phyloP scores from a whole-genome alignment of 2,797 vertebrate species.

The Spondyliosoma cantharus region DNA sequence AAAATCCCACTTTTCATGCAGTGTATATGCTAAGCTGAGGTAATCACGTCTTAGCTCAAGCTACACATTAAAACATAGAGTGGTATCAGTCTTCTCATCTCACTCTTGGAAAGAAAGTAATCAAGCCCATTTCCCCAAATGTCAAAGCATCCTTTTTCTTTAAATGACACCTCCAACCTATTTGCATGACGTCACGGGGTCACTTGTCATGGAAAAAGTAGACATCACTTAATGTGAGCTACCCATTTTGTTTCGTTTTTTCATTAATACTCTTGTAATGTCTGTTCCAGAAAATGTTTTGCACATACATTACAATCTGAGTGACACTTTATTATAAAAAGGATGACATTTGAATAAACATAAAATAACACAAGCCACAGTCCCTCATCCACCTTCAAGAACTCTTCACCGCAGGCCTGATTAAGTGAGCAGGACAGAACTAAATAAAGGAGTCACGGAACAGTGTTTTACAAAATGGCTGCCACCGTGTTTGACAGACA shows the following conservation, averaged over 20 bases:
- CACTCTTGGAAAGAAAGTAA: too few species aligned
- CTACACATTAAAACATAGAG: too few species aligned
- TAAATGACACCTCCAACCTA: background rate
- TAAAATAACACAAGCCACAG: background rate
- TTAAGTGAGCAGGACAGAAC: slow-evolving; percentile 23
- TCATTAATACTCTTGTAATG: background rate
- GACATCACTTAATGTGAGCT: background rate
- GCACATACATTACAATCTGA: background rate
- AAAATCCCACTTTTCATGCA: too few species aligned
- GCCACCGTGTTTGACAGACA: slow-evolving; percentile 29
- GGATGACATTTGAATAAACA: background rate
- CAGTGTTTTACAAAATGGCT: slow-evolving; percentile 38
- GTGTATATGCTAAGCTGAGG: too few species aligned
- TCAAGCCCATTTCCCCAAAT: too few species aligned
- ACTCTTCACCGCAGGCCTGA: background rate
- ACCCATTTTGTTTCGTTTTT: background rate
- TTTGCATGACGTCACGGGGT: background rate
- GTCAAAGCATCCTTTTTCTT: too few species aligned
- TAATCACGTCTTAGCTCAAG: too few species aligned
- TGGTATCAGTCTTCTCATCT: too few species aligned
- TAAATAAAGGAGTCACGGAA: slow-evolving; percentile 20
- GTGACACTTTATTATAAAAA: background rate
- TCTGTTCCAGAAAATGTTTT: background rate
- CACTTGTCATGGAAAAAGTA: background rate
- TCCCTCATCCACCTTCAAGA: background rate